phyloP scores from a whole-genome alignment of 2,888 invertebrate species.

The Eristalis intricaria region DNA sequence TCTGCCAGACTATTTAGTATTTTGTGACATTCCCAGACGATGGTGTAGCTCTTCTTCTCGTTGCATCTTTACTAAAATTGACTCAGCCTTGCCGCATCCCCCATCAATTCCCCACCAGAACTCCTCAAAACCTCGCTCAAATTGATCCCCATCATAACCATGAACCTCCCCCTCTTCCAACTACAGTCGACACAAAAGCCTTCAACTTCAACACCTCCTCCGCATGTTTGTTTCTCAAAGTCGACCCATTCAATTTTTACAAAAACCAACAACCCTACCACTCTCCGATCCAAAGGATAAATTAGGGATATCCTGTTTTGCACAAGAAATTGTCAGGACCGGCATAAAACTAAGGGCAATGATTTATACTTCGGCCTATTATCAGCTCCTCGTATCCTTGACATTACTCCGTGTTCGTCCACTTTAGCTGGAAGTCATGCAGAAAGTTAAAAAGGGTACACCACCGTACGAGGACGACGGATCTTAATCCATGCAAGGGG shows the following conservation, averaged over 20 bases:
- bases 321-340: not conserved
- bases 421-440: not conserved
- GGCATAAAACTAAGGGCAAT: slow-evolving; percentile 14
- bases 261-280: not conserved
- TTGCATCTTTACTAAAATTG: too few relatives aligned
- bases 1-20: too few relatives aligned
- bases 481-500: not conserved
- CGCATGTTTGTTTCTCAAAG: not conserved
- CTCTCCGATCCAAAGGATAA: not conserved
- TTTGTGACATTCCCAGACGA: too few relatives aligned
- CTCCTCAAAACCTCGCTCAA: too few relatives aligned
- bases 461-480: not conserved
- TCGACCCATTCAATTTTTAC: not conserved
- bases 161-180: not conserved
- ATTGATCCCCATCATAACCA: too few relatives aligned
- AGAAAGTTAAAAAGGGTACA: slow-evolving; percentile 7
- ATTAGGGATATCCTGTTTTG: not conserved
- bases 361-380: slow-evolving; percentile 14
- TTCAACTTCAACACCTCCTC: not conserved
- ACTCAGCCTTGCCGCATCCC: too few relatives aligned
- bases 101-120: too few relatives aligned
- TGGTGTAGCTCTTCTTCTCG: too few relatives aligned
- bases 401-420: not conserved
- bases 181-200: too few relatives aligned
- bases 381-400: not conserved